Evolutionary conservation across 2,113 vertebrate species (phyloP), one percentile per base, ranked within the genome.

Genomic region (Marcusenius ussheri): DNA sequence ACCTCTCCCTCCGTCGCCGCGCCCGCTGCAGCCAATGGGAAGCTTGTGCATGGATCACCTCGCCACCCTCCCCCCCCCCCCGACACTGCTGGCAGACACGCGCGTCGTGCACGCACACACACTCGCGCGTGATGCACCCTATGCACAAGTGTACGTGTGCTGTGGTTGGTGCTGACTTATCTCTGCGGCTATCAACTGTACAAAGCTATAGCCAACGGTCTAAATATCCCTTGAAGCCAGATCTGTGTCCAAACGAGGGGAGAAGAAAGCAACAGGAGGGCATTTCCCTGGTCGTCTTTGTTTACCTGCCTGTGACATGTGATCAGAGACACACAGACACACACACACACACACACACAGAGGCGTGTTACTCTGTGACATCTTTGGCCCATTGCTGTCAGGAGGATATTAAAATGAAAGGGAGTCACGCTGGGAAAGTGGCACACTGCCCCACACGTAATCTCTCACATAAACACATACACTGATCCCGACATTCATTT

Each of bases 21-120:
- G 31, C 77, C 31, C 77, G 13, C 93, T 90, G 53, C 93, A 94
- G 91, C 92, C 93, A 95, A 95, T 94, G 95, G 94, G 95, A 95
- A 94, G 94, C 93, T 95, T 95, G 95, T 92, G 93, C 94, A 95
- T 93, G 95, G 94, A 95, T 96, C 95, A 94, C 95, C 95, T 95
- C 94, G 95, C 93, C 94, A 24, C 83, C 39, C 17, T 1, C 35
- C 13, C 17, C 83, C 45, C 83, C 45, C 24, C 10, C 11, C 3
- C 91, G 89, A 95, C 94, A 93, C 94, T 93, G 93, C 93, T 89
- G 90, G 93, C 93, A 93, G 92, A 94, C 91, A 95, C 92, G 84
- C 93, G 91, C 89, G 51, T 9, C 21, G 42, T 84, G 83, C 83
- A 11, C 9, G 19, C 85, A 87, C 85, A 87, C 46, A 87, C 45